Conservation (phyloP, 1,140 invertebrate species). For the Drosophila sproati region DNA sequence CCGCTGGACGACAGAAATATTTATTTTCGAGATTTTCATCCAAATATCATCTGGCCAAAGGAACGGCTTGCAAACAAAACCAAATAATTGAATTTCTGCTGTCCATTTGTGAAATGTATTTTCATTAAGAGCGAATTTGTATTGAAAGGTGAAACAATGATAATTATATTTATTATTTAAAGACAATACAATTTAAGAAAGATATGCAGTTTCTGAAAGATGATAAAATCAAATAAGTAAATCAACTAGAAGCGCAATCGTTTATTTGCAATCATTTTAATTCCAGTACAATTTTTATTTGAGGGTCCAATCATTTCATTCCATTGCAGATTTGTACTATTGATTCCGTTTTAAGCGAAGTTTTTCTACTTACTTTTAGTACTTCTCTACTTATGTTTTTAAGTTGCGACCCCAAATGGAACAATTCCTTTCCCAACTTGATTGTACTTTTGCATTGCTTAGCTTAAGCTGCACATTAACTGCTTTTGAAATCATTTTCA, state of each 20-base stretch:
- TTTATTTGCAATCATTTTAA: no score
- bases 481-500: constrained; percentile 6
- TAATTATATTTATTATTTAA: no score
- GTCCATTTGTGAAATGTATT: constrained; percentile 28
- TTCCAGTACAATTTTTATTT: no score
- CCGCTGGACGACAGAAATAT: not conserved
- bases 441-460: not conserved
- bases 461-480: constrained; percentile 8
- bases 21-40: not conserved
- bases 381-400: not conserved
- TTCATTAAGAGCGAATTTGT: constrained; percentile 1
- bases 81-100: constrained; percentile 61
- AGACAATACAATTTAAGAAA: no score
- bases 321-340: no score
- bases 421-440: not conserved
- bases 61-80: constrained; percentile 33
- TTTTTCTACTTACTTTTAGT: not conserved
- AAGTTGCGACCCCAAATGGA: not conserved
- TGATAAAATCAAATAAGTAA: no score
- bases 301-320: no score
- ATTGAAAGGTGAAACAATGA: no score
- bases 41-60: not conserved
- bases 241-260: no score
- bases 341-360: no score
- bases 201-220: no score